phyloP scores from a whole-genome alignment of 2,113 vertebrate genomes.

The Poecile atricapillus region DNA sequence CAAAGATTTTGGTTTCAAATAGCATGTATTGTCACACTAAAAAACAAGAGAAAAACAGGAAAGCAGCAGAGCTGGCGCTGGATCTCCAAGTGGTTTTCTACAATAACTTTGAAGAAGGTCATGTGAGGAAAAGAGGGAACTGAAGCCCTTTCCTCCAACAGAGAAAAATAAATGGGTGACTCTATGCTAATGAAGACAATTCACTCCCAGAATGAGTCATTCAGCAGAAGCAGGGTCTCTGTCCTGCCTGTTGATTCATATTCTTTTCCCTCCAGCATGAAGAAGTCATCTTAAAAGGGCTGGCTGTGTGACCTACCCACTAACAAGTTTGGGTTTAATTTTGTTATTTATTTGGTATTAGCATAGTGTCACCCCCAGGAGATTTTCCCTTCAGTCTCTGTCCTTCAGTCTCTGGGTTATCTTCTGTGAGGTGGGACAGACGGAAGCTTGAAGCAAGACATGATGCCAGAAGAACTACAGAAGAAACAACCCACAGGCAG shows the following conservation, averaged over 20 bases:
- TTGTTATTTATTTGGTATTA: slow-evolving; percentile 49
- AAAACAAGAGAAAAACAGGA: background rate
- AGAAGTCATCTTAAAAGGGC: slow-evolving; percentile 14
- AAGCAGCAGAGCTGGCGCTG: background rate
- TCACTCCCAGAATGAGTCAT: slow-evolving; percentile 57
- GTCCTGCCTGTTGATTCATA: slow-evolving; percentile 69
- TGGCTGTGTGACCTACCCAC: slow-evolving; percentile 22
- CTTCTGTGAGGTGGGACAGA: background rate
- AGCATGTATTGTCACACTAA: background rate
- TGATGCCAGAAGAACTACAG: background rate
- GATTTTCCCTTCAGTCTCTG: background rate
- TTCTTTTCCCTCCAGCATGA: slow-evolving; percentile 17
- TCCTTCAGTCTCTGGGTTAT: background rate
- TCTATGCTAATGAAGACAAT: slow-evolving; percentile 62
- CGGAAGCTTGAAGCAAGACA: background rate
- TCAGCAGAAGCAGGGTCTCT: slow-evolving; percentile 9
- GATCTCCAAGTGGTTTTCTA: background rate
- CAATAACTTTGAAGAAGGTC: slow-evolving; percentile 43
- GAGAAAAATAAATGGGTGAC: slow-evolving; percentile 49
- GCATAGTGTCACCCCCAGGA: slow-evolving; percentile 54
- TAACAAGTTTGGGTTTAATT: slow-evolving; percentile 42
- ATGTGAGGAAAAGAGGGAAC: background rate
- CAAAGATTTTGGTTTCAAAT: background rate
- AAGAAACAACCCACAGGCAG: background rate
- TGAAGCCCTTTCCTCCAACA: background rate